Evolutionary conservation across 2,113 vertebrate species (phyloP).

Genomic region (Pyrgilauda ruficollis): DNA sequence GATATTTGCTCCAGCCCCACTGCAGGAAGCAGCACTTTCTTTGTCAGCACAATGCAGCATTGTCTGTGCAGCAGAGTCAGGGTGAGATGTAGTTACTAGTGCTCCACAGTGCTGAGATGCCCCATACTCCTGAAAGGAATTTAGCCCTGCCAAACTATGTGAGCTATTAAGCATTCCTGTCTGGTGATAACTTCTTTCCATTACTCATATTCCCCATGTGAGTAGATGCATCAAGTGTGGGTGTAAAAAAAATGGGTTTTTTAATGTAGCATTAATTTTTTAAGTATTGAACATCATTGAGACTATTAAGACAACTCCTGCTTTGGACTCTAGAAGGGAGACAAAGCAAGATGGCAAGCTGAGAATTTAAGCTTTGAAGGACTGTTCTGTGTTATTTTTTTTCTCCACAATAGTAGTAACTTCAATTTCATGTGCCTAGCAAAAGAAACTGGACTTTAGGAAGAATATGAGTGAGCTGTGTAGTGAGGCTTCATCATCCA

Average conservation of each 20-base stretch:
- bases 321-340: neutral
- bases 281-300: neutral
- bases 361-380: neutral
- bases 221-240: neutral
- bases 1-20: neutral
- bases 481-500: neutral
- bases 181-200: neutral
- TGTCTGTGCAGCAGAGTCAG: neutral
- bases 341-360: neutral
- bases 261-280: neutral
- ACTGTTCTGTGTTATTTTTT: neutral
- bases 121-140: neutral
- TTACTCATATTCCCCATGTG: neutral
- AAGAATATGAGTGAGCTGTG: neutral
- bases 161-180: neutral
- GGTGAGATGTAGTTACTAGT: accelerated
- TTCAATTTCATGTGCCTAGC: neutral
- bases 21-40: too few relatives aligned
- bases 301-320: neutral
- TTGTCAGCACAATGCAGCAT: neutral
- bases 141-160: neutral
- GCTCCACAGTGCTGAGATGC: neutral
- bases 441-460: neutral
- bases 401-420: neutral
- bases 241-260: neutral